Percentiles rank a stretch among this genome's conserved stretches.
Conservation (phyloP, 2,888 invertebrate species). For the Drosophila yooni region DNA sequence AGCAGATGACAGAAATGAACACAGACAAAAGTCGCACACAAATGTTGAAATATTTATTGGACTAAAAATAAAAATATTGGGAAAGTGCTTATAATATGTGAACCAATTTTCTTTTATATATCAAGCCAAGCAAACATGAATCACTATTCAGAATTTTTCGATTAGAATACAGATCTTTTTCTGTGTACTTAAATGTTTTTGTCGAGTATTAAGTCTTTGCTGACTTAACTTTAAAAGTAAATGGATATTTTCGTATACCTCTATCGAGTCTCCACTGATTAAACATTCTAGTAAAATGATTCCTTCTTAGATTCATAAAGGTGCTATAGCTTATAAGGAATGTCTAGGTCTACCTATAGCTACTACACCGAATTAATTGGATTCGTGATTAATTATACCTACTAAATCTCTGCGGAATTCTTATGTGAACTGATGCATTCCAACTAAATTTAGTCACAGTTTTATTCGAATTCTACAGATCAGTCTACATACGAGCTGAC, state of each 20-base stretch:
- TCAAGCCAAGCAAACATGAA: neutral
- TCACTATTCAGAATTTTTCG: neutral
- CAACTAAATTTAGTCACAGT: neutral
- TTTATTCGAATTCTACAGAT: neutral
- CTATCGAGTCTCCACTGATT: neutral
- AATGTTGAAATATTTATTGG: neutral
- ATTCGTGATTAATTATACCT: neutral
- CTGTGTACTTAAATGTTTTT: neutral
- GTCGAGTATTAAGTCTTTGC: neutral
- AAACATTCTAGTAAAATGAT: neutral
- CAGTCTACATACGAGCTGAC: neutral
- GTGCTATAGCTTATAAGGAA: neutral
- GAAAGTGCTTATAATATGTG: neutral
- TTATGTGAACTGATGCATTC: neutral
- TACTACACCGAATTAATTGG: neutral
- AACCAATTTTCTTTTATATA: neutral
- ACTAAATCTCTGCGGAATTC: neutral
- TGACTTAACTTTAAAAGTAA: neutral
- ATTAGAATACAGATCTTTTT: neutral
- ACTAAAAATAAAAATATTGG: neutral
- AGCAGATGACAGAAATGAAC: neutral
- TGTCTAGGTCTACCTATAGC: neutral
- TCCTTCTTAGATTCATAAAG: neutral
- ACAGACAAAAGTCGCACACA: neutral
- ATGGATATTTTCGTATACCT: neutral